Percentiles rank a stretch among this genome's conserved stretches.
Conservation (phyloP, 1,140 invertebrate species). For the Ceratosolen solmsi region DNA sequence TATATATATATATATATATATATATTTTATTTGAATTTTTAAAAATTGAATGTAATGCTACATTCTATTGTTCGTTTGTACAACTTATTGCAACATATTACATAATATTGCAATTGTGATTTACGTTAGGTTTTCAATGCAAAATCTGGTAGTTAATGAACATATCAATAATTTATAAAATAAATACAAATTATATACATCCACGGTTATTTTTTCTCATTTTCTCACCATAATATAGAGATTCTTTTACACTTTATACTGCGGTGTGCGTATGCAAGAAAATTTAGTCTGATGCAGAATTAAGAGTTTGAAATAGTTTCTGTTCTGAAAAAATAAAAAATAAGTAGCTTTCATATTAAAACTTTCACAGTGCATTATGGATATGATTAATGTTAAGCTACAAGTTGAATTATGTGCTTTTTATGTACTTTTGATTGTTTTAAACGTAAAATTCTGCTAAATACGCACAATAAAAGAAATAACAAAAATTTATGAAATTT, state of each 20-base stretch:
- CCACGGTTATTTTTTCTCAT: too few relatives aligned
- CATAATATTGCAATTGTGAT: too few relatives aligned
- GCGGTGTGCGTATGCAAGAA: not conserved
- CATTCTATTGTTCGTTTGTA: too few relatives aligned
- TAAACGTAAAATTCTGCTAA: not conserved
- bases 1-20: too few relatives aligned
- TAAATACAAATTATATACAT: not conserved
- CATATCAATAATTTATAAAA: not conserved
- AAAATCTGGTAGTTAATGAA: too few relatives aligned
- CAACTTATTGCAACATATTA: too few relatives aligned
- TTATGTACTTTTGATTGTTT: not conserved
- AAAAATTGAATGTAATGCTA: too few relatives aligned
- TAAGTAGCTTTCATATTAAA: not conserved
- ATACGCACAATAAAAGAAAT: not conserved
- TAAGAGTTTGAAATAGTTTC: conserved; percentile 1
- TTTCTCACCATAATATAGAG: too few relatives aligned
- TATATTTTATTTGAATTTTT: too few relatives aligned
- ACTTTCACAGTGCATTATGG: not conserved
- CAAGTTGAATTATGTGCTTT: conserved; percentile 13
- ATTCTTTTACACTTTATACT: not conserved
- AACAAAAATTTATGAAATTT: not conserved
- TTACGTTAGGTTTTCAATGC: too few relatives aligned
- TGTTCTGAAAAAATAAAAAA: not conserved
- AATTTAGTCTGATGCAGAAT: not conserved
- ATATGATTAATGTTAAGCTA: not conserved